Evolutionary conservation across 2,797 vertebrate genomes (phyloP), one percentile per base, ranked within the genome.

Genomic region (Argyrosomus regius): DNA sequence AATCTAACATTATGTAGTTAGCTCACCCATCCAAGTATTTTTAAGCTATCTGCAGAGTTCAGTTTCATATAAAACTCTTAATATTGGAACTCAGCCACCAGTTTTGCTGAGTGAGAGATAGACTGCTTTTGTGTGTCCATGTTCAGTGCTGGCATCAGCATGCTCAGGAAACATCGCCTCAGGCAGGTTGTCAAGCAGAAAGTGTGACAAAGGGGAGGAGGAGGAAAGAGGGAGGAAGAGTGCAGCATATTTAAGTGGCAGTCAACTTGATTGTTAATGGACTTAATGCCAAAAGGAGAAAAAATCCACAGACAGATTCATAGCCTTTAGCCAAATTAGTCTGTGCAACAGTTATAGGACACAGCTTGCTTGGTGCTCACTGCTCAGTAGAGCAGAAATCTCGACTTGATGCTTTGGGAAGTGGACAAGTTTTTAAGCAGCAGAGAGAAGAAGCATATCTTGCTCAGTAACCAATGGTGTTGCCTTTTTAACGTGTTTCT

Each of bases 91-190:
- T 64, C 12, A 73, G 56, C 63, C 26, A 50, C 17, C 54, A 48
- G 31, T 65, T 73, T 68, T 72, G 70, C 59, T 68, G n/a, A 50
- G 17, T 6, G 24, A 13, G 12, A 6, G 22, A 22, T 9, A 41
- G 48, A 22, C 11, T 3, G 6, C 5, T 17, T 50, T 39, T 63
- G 20, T 72, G 14, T 67, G 61, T 10, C 65, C 14, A 18, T 71
- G 24, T 68, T 50, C n/a, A 45, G 4, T 52, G 67, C 67, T 60
- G 50, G 61, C 72, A 73, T 81, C 75, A 70, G 65, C 82, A 68
- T n/a, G 22, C 46, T 71, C 9, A 43, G 35, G 18, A 60, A 22
- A 48, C 52, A 59, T 68, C 18, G 46, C 45, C 35, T 57, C 22
- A 39, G 41, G 54, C 82, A 76, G 18, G 60, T 43, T 75, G 24